phyloP scores from a whole-genome alignment of 23 tunicate species.

The Styela clava region DNA sequence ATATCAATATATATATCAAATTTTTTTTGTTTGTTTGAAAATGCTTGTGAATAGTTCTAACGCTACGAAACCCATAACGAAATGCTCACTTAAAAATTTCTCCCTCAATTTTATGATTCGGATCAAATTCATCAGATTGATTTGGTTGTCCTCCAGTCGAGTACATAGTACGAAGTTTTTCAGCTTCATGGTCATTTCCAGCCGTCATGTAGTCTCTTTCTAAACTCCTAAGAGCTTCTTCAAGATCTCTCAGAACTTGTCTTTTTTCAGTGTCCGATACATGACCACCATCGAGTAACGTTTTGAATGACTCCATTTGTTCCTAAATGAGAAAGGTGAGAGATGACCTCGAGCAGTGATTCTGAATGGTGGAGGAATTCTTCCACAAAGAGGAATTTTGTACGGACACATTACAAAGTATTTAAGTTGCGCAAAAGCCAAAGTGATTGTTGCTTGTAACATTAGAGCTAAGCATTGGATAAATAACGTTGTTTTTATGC shows the following conservation, averaged over 20 bases:
- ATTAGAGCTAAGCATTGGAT: too few relatives aligned
- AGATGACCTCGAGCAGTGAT: neutral
- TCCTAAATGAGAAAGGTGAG: slow-evolving; percentile 36
- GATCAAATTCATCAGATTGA: slow-evolving; percentile 63
- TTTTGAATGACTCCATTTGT: slow-evolving; percentile 58
- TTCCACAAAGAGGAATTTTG: neutral
- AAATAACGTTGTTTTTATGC: too few relatives aligned
- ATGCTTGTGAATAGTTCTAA: too few relatives aligned
- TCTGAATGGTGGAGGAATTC: neutral
- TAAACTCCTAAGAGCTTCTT: slow-evolving; percentile 40
- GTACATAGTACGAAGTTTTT: slow-evolving; percentile 44
- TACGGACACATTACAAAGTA: too few relatives aligned
- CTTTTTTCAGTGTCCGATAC: slow-evolving; percentile 42
- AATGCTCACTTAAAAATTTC: slow-evolving; percentile 24
- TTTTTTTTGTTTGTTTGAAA: too few relatives aligned
- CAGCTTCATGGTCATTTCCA: slow-evolving; percentile 54
- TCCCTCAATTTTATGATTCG: slow-evolving; percentile 49
- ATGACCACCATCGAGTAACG: slow-evolving; percentile 42
- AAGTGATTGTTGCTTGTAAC: neutral
- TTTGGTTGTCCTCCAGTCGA: slow-evolving; percentile 33
- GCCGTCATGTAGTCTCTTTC: slow-evolving; percentile 63
- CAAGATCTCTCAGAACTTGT: slow-evolving; percentile 50
- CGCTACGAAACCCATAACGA: too few relatives aligned
- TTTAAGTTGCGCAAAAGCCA: too few relatives aligned
- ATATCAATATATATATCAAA: too few relatives aligned